Base-by-base conservation (phyloP, 2,113 vertebrate species). In the Apeltes quadracus region DNA sequence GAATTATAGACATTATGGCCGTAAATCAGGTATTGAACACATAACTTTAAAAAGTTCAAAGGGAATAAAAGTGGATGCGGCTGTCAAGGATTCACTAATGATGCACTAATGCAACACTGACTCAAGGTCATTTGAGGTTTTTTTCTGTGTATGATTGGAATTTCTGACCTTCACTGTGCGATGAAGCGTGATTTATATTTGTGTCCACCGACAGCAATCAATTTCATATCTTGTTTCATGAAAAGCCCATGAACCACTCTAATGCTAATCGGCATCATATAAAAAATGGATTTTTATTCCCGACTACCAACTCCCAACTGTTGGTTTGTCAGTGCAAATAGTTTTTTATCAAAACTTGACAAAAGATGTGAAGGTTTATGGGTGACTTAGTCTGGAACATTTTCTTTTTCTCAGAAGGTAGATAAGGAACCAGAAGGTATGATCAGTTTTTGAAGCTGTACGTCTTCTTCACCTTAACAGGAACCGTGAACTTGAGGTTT, bases 221-320 rank as follows among this genome's bases (percentile, higher is more conserved):
- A 69, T 76, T 22, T 44, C 8, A 58, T 61, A 76, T 82, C 32
- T n/a, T 39, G 58, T 55, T 20, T 54, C 36, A 73, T 68, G 61
- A 55, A 76, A 72, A 36, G 41, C 51, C 20, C 9, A n/a, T 58
- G 62, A 84, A 34, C 54, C 72, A 36, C 22, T 69, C 14, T 6
- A 5, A 20, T 61, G 46, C 68, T 76, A 76, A 83, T 81, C 46
- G 74, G 64, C 69, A 46, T 55, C 50, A 78, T 64, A 67, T 76
- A 57, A 56, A 20, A 74, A 29, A 64, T 72, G 62, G 48, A 67
- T 75, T 78, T 63, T 20, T 46, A 57, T 32, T 48, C 46, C 61
- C 38, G 43, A 23, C 38, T 38, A 72, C 69, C 56, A 61, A 48
- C 43, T 1, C 69, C 57, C 69, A 76, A 55, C 61, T 65, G 51